phyloP scores from a whole-genome alignment of 2,888 invertebrate species.

The Mythimna lalbum region DNA sequence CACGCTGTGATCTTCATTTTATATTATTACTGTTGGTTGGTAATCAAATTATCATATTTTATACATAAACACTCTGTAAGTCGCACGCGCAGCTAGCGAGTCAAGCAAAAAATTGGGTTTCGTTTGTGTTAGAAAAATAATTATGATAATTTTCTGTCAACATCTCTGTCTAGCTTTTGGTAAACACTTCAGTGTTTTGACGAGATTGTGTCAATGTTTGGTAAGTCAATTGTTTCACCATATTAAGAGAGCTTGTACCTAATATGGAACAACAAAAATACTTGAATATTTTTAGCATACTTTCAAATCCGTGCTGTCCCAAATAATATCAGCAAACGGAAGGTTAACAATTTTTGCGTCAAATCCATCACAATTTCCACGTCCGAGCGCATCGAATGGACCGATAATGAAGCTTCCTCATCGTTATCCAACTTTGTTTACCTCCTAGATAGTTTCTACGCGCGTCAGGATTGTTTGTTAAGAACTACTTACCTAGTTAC shows the following conservation, averaged over 20 bases:
- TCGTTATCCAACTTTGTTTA: constrained; percentile 59
- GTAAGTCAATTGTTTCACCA: constrained; percentile 2
- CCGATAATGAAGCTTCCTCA: constrained; percentile 36
- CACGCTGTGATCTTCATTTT: constrained; percentile 70
- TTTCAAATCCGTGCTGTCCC: constrained; percentile 39
- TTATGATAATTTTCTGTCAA: constrained; percentile 61
- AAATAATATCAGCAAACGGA: constrained; percentile 26
- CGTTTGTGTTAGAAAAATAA: constrained; percentile 50
- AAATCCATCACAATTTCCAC: constrained; percentile 53
- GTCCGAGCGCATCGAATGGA: constrained; percentile 35
- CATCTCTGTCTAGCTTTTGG: constrained; percentile 30
- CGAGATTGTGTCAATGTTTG: constrained; percentile 14
- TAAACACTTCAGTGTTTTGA: constrained; percentile 28
- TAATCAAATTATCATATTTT: constrained; percentile 82
- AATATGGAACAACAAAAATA: constrained; percentile 22
- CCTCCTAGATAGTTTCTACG: constrained; percentile 44
- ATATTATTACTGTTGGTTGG: constrained; percentile 73
- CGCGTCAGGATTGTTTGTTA: constrained; percentile 59
- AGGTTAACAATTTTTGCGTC: constrained; percentile 41
- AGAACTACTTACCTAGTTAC: constrained; percentile 64
- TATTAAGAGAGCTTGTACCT: constrained; percentile 15
- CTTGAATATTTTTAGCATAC: constrained; percentile 25
- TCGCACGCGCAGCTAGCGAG: constrained; percentile 57
- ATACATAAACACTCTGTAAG: constrained; percentile 70
- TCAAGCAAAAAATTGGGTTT: constrained; percentile 62